Evolutionary conservation across 2,888 invertebrate species (phyloP).

Genomic region (Tiphia femorata): DNA sequence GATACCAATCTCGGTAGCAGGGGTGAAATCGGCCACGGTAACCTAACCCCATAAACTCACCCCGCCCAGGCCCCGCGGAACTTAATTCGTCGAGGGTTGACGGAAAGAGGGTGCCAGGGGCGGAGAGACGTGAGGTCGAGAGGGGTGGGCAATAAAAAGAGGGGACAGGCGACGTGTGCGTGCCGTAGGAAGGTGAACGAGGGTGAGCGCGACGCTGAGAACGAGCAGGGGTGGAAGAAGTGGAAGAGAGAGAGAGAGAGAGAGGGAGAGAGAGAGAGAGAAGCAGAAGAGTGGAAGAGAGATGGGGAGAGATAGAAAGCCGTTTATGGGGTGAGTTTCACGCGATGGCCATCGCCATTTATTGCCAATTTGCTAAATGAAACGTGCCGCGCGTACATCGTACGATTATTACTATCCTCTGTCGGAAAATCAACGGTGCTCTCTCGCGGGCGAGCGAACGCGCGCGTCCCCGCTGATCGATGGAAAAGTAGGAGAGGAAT

Average conservation of each 20-base stretch:
- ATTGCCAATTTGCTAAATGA: conserved; percentile 69
- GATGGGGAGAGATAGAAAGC: conserved; percentile 24
- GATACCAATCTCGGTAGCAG: conserved; percentile 60
- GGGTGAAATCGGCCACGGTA: conserved; percentile 57
- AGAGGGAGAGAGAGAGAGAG: conserved; percentile 3
- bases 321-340: conserved; percentile 52
- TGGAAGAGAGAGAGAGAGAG: conserved; percentile 4
- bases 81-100: conserved; percentile 63
- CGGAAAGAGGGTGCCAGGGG: conserved; percentile 25
- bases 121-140: conserved; percentile 7
- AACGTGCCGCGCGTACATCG: conserved; percentile 62
- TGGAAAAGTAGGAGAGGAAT: conserved; percentile 20
- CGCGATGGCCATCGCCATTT: conserved; percentile 65
- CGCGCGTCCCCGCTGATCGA: conserved; percentile 2
- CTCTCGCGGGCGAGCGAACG: conserved; percentile 18
- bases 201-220: background rate
- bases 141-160: too few relatives aligned
- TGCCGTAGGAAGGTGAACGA: too few relatives aligned
- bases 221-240: background rate
- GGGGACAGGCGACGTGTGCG: too few relatives aligned
- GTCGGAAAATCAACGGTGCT: conserved; percentile 32
- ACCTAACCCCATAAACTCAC: conserved; percentile 60
- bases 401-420: conserved; percentile 56
- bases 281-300: background rate
- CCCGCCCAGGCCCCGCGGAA: conserved; percentile 41